Percentiles rank a stretch among this genome's conserved stretches.
phyloP scores from a whole-genome alignment of 92 coral and sea anemone species.

The Phenganax marumi region DNA sequence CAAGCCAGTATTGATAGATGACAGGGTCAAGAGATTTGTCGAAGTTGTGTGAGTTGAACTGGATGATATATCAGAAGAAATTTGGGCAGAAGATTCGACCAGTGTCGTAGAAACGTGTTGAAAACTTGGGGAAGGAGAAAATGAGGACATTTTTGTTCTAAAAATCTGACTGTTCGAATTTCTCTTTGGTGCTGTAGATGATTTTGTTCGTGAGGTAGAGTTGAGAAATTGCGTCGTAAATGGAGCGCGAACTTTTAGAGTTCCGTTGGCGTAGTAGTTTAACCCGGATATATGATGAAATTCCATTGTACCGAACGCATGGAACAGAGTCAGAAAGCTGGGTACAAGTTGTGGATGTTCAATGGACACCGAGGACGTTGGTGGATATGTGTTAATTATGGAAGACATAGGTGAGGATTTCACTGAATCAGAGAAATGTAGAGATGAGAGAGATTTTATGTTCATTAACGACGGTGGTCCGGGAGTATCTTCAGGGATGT shows the following conservation, averaged over 20 bases:
- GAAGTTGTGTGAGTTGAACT: not conserved
- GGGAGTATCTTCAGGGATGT: not conserved
- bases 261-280: conserved; percentile 37
- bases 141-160: not conserved
- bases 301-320: conserved; percentile 40
- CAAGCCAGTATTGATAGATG: not conserved
- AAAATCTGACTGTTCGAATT: too few species aligned
- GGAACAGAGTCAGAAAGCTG: conserved; percentile 9
- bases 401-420: not conserved
- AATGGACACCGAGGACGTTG: not conserved
- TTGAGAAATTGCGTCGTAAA: not conserved
- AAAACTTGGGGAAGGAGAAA: conserved; percentile 11
- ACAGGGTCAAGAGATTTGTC: not conserved
- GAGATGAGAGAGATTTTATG: conserved; percentile 1
- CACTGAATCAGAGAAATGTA: not conserved
- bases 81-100: not conserved
- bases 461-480: not conserved
- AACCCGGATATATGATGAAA: conserved; percentile 30
- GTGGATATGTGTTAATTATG: not conserved
- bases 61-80: not conserved
- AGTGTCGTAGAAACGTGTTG: not conserved
- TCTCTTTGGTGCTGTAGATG: not conserved
- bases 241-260: conserved; percentile 31
- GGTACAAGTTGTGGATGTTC: conserved; percentile 6
- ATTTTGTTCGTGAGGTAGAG: not conserved